Base-by-base conservation (phyloP, 2,113 vertebrate genomes). In the Percina caprodes region DNA sequence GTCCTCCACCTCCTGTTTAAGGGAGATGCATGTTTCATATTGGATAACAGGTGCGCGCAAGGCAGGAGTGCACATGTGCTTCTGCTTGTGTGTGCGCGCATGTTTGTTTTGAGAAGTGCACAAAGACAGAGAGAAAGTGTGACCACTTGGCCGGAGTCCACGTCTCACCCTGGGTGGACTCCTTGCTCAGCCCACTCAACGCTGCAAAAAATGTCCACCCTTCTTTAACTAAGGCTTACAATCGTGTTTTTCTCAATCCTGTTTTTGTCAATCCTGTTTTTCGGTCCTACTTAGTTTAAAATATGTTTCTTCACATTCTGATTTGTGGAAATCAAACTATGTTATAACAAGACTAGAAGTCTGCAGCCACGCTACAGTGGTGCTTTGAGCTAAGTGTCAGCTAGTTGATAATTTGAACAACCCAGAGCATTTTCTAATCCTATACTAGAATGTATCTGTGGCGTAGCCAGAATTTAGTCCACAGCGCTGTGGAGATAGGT, bases 11-110 rank as follows among this genome's bases (percentile, higher is more conserved):
- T 91, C 79, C 84, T 89, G 83, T 77, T 86, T 74, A 56, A 69
- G 26, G 45, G 83, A 82, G 80, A 67, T 86, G 82, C 80, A 59
- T 80, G 79, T 80, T 86, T 80, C 70, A 51, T 74, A 69, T 46
- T 81, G 63, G 80, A 91, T 83, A 91, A 87, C 91, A 94, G 92
- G 88, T 94, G 91, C 89, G 71, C 4, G 35, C 88, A 79, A 89
- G 78, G 86, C 86, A 91, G 88, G 86, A 86, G 87, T 81, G 86
- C 78, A 80, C 68, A 7, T 35, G 35, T 39, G 33, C 8, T 6
- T 35, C 6, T 35, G 33, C 30, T 3, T 59, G 58, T 52, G 52
- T 58, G 48, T 35, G 55, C 26, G 60, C n/a, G 55, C 3, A 11
- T 74, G 55, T n/a, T n/a, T n/a, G n/a, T 80, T 86, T 55, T 60